Evolutionary conservation across 2,797 vertebrate genomes (phyloP).

Genomic region (Mallotus villosus): DNA sequence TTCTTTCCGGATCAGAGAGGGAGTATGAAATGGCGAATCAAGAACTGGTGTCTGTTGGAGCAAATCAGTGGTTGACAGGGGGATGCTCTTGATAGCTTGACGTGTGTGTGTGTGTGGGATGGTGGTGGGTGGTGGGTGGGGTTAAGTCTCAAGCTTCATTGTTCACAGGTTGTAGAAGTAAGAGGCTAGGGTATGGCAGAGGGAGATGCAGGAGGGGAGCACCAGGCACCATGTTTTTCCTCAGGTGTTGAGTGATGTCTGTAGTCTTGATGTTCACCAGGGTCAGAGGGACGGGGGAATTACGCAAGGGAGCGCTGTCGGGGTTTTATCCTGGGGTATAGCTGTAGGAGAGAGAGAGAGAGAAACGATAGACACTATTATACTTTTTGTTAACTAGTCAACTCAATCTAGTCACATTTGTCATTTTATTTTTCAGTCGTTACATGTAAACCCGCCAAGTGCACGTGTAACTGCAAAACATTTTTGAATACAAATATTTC

Average conservation of each 20-base stretch:
- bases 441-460: background rate
- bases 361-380: background rate
- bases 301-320: slow-evolving; percentile 94
- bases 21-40: background rate
- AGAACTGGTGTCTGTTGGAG: too few relatives aligned
- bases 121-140: slow-evolving; percentile 22
- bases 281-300: slow-evolving; percentile 39
- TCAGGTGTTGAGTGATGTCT: slow-evolving; percentile 52
- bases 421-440: background rate
- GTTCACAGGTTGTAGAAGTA: slow-evolving; percentile 47
- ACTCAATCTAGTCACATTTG: background rate
- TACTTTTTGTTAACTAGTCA: background rate
- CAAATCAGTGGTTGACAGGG: background rate
- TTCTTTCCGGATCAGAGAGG: slow-evolving; percentile 16
- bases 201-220: slow-evolving; percentile 48
- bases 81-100: slow-evolving; percentile 29
- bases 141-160: slow-evolving; percentile 57
- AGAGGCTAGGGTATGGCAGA: slow-evolving; percentile 47
- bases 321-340: slow-evolving; percentile 97
- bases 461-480: background rate
- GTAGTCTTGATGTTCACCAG: slow-evolving; percentile 53
- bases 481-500: background rate
- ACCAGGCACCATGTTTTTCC: slow-evolving; percentile 58
- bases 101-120: slow-evolving; percentile 29
- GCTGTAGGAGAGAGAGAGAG: slow-evolving; percentile 64